Percentiles rank a stretch among this genome's conserved stretches.
phyloP scores from a whole-genome alignment of 2,888 invertebrate species.

The Hoplodrina blanda region DNA sequence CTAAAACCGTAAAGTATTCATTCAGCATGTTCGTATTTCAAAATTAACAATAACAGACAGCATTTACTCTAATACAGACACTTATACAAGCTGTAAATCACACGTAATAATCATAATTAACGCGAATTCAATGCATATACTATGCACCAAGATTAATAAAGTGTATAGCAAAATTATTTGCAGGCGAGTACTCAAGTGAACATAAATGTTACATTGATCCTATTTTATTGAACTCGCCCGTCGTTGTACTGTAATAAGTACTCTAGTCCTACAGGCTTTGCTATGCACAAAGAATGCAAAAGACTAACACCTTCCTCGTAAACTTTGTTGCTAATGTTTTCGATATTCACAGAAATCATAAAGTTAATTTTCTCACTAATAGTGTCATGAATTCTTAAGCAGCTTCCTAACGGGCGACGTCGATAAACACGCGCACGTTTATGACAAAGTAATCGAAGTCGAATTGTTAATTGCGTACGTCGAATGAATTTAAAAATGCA shows the following conservation, averaged over 20 bases:
- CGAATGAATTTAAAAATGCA: constrained; percentile 89
- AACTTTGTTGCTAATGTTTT: constrained; percentile 76
- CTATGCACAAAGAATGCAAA: constrained; percentile 62
- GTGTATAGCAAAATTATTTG: constrained; percentile 58
- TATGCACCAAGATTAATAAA: constrained; percentile 54
- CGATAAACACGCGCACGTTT: constrained; percentile 79
- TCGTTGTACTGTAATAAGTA: constrained; percentile 50
- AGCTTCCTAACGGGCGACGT: constrained; percentile 79
- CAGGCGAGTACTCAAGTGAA: constrained; percentile 46
- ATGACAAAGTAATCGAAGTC: constrained; percentile 88
- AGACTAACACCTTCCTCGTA: constrained; percentile 74
- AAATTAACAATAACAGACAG: constrained; percentile 51
- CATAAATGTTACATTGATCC: constrained; percentile 58
- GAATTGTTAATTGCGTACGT: constrained; percentile 88
- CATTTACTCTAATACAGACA: constrained; percentile 48
- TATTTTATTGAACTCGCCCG: constrained; percentile 57
- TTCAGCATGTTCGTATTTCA: constrained; percentile 40
- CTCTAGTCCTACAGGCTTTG: constrained; percentile 45
- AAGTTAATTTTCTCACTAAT: constrained; percentile 78
- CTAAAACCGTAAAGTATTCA: constrained; percentile 36
- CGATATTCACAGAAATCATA: constrained; percentile 79
- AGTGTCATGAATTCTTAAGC: constrained; percentile 77
- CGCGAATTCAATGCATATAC: constrained; percentile 44
- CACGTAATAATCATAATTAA: constrained; percentile 57
- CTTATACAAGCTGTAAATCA: constrained; percentile 57